phyloP scores from a whole-genome alignment of 1,140 invertebrate genomes.

The Propsilocerus akamusi region DNA sequence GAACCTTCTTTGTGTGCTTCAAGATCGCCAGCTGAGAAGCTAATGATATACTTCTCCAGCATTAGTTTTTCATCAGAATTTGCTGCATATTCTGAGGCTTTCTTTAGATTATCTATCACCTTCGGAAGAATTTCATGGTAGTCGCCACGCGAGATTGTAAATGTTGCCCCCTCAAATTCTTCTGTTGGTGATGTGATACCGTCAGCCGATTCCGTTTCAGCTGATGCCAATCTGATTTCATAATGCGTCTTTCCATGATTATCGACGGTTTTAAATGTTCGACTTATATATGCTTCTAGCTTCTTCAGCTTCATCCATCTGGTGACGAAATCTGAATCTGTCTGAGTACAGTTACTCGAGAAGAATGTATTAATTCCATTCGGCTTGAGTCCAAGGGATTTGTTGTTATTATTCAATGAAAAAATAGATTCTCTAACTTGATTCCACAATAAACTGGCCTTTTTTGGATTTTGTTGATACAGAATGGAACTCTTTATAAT shows the following conservation, averaged over 20 bases:
- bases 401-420: slow-evolving; percentile 43
- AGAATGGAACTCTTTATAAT: slow-evolving; percentile 53
- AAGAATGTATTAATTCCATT: slow-evolving; percentile 86
- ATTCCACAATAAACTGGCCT: slow-evolving; percentile 39
- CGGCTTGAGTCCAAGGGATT: slow-evolving; percentile 54
- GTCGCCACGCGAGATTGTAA: slow-evolving; percentile 69
- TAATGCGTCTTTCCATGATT: slow-evolving; percentile 33
- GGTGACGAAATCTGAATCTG: slow-evolving; percentile 68
- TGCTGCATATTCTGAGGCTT: slow-evolving; percentile 51
- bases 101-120: slow-evolving; percentile 47
- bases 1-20: slow-evolving; percentile 82
- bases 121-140: slow-evolving; percentile 54
- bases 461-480: slow-evolving; percentile 35
- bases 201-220: slow-evolving; percentile 33
- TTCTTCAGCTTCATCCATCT: slow-evolving; percentile 66
- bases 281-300: slow-evolving; percentile 72
- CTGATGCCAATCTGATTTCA: slow-evolving; percentile 56
- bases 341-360: slow-evolving; percentile 68
- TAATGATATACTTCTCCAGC: slow-evolving; percentile 68
- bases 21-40: slow-evolving; percentile 67
- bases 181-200: slow-evolving; percentile 41
- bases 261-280: slow-evolving; percentile 65
- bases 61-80: slow-evolving; percentile 72
- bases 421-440: slow-evolving; percentile 44
- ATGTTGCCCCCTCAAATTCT: slow-evolving; percentile 44